Conservation (phyloP, 1,140 invertebrate genomes). For the Drosophila nigromelanica region DNA sequence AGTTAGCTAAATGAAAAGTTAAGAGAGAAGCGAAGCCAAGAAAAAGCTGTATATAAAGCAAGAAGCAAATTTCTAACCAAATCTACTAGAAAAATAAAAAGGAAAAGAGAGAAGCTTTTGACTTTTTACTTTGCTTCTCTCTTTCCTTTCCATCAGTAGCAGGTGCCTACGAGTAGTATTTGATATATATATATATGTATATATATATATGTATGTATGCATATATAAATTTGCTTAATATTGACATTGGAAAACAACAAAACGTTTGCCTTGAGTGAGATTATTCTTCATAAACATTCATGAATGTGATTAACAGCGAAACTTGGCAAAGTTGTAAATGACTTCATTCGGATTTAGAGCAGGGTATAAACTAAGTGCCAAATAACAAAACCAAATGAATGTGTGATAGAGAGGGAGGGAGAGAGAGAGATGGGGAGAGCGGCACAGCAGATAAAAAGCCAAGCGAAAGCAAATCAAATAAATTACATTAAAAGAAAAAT, state of each 20-base stretch:
- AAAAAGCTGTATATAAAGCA: no score
- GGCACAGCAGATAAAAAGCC: conserved; percentile 33
- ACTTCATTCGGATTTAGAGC: conserved; percentile 1
- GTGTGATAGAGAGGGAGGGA: not conserved
- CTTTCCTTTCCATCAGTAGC: no score
- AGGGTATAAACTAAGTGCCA: conserved; percentile 53
- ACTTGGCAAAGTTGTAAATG: conserved; percentile 14
- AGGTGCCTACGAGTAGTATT: no score
- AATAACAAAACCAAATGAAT: conserved; percentile 68
- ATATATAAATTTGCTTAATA: not conserved
- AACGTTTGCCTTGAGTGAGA: not conserved
- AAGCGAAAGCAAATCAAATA: conserved; percentile 64
- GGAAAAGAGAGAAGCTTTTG: no score
- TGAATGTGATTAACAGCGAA: conserved; percentile 19
- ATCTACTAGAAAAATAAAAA: no score
- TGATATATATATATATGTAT: no score
- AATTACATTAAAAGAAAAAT: conserved; percentile 71
- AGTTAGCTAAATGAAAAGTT: no score
- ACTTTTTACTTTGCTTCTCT: no score
- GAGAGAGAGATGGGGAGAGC: not conserved
- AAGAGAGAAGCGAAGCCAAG: no score
- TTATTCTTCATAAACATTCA: not conserved
- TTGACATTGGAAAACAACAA: not conserved
- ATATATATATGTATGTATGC: no score
- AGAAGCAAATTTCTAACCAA: no score